These are phyloP conservation scores for Meandrusa payeni DNA, from an alignment of 2,888 invertebrate species.

Conservation along the genomic window DNA sequence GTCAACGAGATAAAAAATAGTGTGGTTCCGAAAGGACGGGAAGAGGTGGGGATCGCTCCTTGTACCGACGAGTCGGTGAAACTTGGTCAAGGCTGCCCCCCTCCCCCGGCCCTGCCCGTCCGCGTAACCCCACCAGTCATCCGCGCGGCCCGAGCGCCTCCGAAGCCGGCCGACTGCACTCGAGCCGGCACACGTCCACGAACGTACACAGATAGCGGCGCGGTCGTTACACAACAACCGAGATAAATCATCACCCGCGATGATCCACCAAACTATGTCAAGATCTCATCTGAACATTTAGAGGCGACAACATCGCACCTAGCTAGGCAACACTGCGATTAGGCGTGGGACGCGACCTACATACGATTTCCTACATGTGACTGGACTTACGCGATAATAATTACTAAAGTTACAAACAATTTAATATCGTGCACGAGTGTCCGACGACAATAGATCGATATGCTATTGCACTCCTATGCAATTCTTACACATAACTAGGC, in stretches of 20 bases:
- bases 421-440: slow-evolving; percentile 19
- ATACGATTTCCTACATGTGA: slow-evolving; percentile 8
- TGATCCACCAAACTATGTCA: slow-evolving; percentile 71
- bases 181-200: slow-evolving; percentile 62
- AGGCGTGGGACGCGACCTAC: slow-evolving; percentile 7
- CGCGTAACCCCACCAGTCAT: slow-evolving; percentile 49
- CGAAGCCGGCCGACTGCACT: slow-evolving; percentile 51
- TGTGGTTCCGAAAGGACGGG: slow-evolving; percentile 62
- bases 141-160: slow-evolving; percentile 53
- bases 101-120: slow-evolving; percentile 50
- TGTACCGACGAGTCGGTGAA: slow-evolving; percentile 77
- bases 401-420: slow-evolving; percentile 7
- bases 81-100: slow-evolving; percentile 77
- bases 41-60: slow-evolving; percentile 78
- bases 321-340: slow-evolving; percentile 5
- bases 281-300: slow-evolving; percentile 57
- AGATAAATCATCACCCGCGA: slow-evolving; percentile 71
- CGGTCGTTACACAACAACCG: slow-evolving; percentile 65
- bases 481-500: no score
- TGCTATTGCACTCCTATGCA: no score
- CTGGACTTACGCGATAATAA: neutral
- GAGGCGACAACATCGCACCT: slow-evolving; percentile 26
- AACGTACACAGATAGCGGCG: slow-evolving; percentile 56
- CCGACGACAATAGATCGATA: no score
- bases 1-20: slow-evolving; percentile 59